Conservation (phyloP, 2,113 vertebrate species). For the Pica pica region DNA sequence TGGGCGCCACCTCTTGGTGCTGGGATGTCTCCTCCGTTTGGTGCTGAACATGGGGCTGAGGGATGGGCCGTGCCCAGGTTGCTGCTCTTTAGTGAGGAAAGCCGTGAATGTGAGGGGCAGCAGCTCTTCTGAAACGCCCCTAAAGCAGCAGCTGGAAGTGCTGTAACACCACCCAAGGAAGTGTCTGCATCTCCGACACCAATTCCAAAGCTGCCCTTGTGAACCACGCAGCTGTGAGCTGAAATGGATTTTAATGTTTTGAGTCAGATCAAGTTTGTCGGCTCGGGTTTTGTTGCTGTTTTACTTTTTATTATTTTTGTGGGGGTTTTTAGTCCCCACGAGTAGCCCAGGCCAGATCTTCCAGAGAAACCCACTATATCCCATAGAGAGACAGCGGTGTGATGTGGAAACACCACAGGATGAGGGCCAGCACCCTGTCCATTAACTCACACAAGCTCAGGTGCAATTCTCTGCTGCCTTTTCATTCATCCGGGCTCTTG, state of each 20-base stretch:
- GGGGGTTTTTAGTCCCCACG: background rate
- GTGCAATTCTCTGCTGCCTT: background rate
- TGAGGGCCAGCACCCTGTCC: background rate
- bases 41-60: accelerated
- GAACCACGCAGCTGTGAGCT: background rate
- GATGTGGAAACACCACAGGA: background rate
- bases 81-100: background rate
- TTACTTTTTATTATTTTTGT: background rate
- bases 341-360: background rate
- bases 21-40: background rate
- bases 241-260: background rate
- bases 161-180: background rate
- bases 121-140: background rate
- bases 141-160: background rate
- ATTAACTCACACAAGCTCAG: background rate
- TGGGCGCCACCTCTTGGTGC: constrained; percentile 15
- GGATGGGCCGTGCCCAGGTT: background rate
- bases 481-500: background rate
- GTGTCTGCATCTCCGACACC: background rate
- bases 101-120: accelerated
- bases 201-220: background rate
- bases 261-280: background rate
- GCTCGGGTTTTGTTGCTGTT: background rate
- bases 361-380: background rate
- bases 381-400: background rate